These are phyloP conservation scores for Dendrophyllia cribrosa DNA, from an alignment of 64 coral and sea anemone species.

Conservation along the genomic window DNA sequence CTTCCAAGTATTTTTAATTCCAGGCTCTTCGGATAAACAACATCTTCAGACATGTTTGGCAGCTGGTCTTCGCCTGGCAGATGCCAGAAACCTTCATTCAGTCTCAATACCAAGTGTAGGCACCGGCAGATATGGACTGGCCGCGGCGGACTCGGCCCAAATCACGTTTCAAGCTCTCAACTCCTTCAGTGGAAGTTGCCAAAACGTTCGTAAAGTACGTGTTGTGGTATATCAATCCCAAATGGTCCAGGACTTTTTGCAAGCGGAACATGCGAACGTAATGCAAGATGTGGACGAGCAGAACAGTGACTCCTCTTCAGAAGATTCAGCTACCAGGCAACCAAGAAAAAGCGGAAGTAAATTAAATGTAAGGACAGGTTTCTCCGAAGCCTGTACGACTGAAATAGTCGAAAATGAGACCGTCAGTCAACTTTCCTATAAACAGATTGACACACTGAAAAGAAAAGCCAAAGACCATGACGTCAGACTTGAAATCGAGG, in stretches of 20 bases:
- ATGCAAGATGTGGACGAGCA: background rate
- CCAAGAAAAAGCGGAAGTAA: background rate
- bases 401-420: conserved; percentile 23
- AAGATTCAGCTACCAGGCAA: background rate
- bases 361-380: conserved; percentile 16
- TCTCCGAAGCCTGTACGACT: conserved; percentile 45
- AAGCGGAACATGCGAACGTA: conserved; percentile 20
- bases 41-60: conserved; percentile 57
- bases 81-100: conserved; percentile 3
- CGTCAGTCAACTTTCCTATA: conserved; percentile 38
- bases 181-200: conserved; percentile 13
- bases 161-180: conserved; percentile 64
- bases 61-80: conserved; percentile 54
- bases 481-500: conserved; percentile 42
- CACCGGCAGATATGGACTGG: conserved; percentile 41
- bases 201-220: conserved; percentile 51
- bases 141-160: conserved; percentile 50
- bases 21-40: background rate
- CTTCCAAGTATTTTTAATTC: background rate
- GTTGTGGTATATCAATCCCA: conserved; percentile 63
- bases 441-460: conserved; percentile 1
- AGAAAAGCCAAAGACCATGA: conserved; percentile 33
- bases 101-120: conserved; percentile 67
- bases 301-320: background rate
- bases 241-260: conserved; percentile 62